Base-by-base conservation (phyloP, 2,888 invertebrate species). In the Drepana falcataria region DNA sequence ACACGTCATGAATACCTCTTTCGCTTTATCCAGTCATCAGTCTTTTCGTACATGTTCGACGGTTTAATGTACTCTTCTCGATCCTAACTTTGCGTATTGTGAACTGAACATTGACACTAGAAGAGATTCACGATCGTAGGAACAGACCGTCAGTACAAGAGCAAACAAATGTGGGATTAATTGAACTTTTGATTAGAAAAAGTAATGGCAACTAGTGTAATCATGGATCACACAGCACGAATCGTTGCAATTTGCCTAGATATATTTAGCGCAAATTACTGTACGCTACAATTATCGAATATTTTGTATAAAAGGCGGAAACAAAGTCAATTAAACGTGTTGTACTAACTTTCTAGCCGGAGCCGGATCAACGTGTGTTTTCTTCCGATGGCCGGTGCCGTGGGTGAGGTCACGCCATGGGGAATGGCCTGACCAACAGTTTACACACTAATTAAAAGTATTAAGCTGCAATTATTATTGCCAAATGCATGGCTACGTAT, bases 291-390 rank as follows among this genome's bases (percentile, higher is more conserved):
- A 44, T 44, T 44, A 44, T 44, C 44, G 9, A 9, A 44, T 44
- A 44, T 44, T 44, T 44, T 44, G 6, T 3, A 9, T 9, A 9
- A 44, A 44, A 44, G 44, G 44, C 34, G 33, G 51, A 34, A 34
- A 51, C 34, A 51, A 51, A 34, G 37, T n/a, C 51, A 51, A 41
- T 51, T 40, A 51, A 51, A 40, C 40, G 51, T 51, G 37, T 51
- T 40, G 51, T 33, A 33, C 6, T 41, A 51, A 51, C 51, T 51
- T 51, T 51, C 51, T 51, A 51, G 40, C 51, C 51, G 51, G 51
- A 51, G 37, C 34, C 51, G 34, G 2, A 4, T 33, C 40, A 41
- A 47, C 33, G 33, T 21, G 21, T 51, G 51, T 41, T 51, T 34
- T 51, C 33, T 35, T 21, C 37, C 33, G 21, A 6, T 6, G 49